A percentile compares a stretch with the other conserved stretches of the same genome.
These are phyloP conservation scores for Nymphicus hollandicus DNA, from an alignment of 2,113 vertebrate genomes.

Conservation along the genomic window DNA sequence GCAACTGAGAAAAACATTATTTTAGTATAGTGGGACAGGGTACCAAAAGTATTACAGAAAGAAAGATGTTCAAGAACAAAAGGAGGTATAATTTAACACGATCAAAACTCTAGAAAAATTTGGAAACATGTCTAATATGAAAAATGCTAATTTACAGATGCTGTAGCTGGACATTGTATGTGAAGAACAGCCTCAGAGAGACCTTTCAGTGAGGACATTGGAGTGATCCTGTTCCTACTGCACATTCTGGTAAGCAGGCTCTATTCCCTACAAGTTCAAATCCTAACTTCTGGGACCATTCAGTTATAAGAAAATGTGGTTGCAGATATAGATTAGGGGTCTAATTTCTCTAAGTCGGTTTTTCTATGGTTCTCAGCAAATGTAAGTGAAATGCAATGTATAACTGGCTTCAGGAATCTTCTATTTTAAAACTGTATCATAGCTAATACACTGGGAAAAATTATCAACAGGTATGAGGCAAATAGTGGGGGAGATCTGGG, in stretches of 20 bases:
- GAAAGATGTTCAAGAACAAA: background rate
- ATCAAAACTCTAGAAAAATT: background rate
- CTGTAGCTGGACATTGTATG: background rate
- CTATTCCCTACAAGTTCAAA: background rate
- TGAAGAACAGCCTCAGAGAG: background rate
- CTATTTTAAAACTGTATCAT: background rate
- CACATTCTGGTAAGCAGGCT: background rate
- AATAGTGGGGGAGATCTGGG: background rate
- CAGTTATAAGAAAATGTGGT: background rate
- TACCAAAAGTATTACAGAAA: background rate
- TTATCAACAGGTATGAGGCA: background rate
- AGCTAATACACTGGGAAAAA: background rate
- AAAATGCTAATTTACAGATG: background rate
- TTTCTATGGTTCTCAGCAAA: background rate
- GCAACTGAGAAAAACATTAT: background rate
- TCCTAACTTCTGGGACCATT: background rate
- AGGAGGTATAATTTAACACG: background rate
- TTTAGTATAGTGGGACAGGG: background rate
- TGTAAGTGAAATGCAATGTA: background rate
- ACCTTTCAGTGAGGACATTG: background rate
- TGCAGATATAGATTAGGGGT: background rate
- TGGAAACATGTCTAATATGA: background rate
- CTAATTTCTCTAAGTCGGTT: background rate
- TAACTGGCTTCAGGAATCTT: background rate
- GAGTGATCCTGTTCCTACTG: background rate